A percentile compares a stretch with the other conserved stretches of the same genome.
phyloP scores from a whole-genome alignment of 2,113 vertebrate species.

The Taurulus bubalis region DNA sequence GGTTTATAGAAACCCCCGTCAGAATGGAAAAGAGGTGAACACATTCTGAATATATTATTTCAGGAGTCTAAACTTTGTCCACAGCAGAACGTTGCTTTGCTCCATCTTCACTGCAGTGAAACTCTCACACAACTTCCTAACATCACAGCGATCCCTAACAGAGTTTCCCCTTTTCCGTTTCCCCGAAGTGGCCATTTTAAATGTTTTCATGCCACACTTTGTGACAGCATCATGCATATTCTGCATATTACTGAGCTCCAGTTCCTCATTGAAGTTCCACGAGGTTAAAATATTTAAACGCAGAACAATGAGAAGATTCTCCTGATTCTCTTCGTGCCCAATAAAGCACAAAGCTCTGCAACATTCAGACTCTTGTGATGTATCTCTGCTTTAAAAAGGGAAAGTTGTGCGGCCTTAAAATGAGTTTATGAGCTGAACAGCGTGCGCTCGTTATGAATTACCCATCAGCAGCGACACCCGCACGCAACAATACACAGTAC shows the following conservation, averaged over 20 bases:
- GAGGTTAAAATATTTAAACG: background rate
- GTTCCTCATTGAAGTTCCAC: background rate
- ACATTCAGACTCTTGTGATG: background rate
- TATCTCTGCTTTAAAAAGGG: background rate
- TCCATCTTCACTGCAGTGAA: no score
- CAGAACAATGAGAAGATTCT: background rate
- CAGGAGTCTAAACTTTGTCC: no score
- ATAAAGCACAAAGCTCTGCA: no score
- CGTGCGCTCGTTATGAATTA: background rate
- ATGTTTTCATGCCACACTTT: background rate
- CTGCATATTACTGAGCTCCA: background rate
- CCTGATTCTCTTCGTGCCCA: no score
- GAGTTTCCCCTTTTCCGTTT: background rate
- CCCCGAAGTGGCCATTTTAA: no score
- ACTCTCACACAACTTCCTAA: no score
- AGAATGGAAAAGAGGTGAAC: no score
- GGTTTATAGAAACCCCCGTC: background rate
- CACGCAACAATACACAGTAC: no score
- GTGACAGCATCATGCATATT: background rate
- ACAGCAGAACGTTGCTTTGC: no score
- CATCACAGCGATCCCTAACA: no score
- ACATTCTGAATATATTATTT: no score
- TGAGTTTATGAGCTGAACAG: background rate
- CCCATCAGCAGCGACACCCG: no score
- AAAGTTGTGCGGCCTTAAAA: background rate